Percentiles rank a stretch among this genome's conserved stretches.
These are phyloP conservation scores for Drepanosiphum platanoidis DNA, from an alignment of 2,888 invertebrate genomes.

Conservation along the genomic window DNA sequence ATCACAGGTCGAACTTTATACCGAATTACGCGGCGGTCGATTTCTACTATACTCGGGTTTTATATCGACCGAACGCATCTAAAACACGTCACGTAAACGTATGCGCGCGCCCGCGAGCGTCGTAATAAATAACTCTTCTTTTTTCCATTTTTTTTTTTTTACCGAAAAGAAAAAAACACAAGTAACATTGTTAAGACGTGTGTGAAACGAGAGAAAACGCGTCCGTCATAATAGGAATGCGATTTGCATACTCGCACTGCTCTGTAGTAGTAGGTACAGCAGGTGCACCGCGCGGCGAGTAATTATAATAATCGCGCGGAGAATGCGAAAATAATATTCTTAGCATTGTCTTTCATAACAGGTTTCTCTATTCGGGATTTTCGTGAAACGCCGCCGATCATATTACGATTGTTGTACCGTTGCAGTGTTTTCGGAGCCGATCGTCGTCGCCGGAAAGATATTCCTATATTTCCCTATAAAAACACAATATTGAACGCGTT, in stretches of 20 bases:
- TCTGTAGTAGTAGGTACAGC: neutral
- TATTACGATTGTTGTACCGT: too few species aligned
- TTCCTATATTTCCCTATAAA: too few species aligned
- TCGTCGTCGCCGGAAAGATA: too few species aligned
- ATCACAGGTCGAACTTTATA: too few species aligned
- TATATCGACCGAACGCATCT: neutral
- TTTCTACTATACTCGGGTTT: neutral
- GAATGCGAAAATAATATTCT: neutral
- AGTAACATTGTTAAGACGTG: constrained; percentile 20
- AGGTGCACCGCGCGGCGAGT: neutral
- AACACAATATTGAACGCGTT: too few species aligned
- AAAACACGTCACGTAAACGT: neutral
- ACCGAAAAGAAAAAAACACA: neutral
- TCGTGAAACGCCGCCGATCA: too few species aligned
- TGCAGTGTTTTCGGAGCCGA: too few species aligned
- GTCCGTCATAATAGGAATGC: neutral
- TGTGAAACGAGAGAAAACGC: constrained; percentile 48
- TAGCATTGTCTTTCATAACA: neutral
- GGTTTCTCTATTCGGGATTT: constrained; percentile 10
- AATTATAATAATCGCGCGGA: constrained; percentile 26
- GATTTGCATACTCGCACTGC: constrained; percentile 23
- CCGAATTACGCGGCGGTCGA: neutral
- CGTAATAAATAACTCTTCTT: constrained; percentile 8
- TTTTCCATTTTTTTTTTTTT: neutral
- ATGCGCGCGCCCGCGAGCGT: neutral